Evolutionary conservation across 2,888 invertebrate genomes (phyloP), one percentile per base, ranked within the genome.

Genomic region (Heliconius cydno): DNA sequence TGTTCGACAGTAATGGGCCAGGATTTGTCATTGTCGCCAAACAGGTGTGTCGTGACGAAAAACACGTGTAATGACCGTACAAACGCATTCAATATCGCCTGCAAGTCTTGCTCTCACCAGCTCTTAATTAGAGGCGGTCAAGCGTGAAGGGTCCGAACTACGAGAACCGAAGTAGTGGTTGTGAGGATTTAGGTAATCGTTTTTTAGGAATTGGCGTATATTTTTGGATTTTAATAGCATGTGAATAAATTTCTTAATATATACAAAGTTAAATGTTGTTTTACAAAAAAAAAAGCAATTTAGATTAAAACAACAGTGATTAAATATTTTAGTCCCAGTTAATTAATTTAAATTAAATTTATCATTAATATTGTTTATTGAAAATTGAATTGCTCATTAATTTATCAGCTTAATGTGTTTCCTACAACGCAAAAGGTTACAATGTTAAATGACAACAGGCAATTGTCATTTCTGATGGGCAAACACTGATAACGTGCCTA

Each of bases 1-100:
- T 88, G 90, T 88, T 83, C 82, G 83, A 87, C 86, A 85, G 85
- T 89, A 89, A 90, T 90, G 86, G 84, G 73, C 81, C 81, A 82
- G 85, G 86, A 88, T 90, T 90, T 90, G 89, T 91, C 88, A 89
- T 85, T 86, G 87, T 86, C 86, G 87, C 86, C 86, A 87, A 90
- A 89, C 91, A 91, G 90, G 91, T 92, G 89, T 89, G 86, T 88
- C 89, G 88, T 88, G 88, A 88, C 87, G 88, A 88, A 90, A 90
- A 90, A 90, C 88, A 88, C 84, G 88, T 89, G 88, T 90, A 90
- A 91, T 88, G 87, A 87, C 87, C 88, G 86, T 86, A 89, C 87
- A 87, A 91, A 88, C 88, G 90, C 87, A 88, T 88, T 90, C 90
- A 90, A 89, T 90, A 91, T 90, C 89, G 88, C 87, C 84, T 82